phyloP scores from a whole-genome alignment of 1,140 invertebrate species.

The Drosophila kohkoa region DNA sequence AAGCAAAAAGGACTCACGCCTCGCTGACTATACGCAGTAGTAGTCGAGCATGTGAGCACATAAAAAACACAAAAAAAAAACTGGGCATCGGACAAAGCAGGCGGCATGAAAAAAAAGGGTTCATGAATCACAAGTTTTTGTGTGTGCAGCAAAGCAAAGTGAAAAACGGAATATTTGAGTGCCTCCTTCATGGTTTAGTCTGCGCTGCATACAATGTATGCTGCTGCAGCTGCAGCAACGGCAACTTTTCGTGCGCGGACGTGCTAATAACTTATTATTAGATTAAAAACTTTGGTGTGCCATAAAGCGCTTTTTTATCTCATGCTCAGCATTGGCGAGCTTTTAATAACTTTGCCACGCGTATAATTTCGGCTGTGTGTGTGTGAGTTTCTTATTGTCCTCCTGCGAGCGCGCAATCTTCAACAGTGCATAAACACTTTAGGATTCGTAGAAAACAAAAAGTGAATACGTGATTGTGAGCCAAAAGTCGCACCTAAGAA shows the following conservation, averaged over 20 bases:
- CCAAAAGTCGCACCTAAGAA: conserved; percentile 6
- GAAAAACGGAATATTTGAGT: not conserved
- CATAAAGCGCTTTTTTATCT: conserved; percentile 40
- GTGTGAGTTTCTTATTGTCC: conserved; percentile 25
- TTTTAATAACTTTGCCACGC: conserved; percentile 52
- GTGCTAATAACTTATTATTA: conserved; percentile 72
- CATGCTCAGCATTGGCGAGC: conserved; percentile 18
- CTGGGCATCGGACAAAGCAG: conserved; percentile 27
- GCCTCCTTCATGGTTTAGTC: not conserved
- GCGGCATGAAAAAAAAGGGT: conserved; percentile 49
- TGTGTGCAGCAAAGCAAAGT: not conserved
- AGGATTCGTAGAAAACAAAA: conserved; percentile 6
- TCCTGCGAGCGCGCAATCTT: not conserved
- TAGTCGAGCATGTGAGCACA: conserved; percentile 32
- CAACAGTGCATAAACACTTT: conserved; percentile 4
- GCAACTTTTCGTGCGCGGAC: not conserved
- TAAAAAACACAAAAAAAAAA: conserved; percentile 13
- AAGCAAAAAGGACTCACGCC: conserved; percentile 52
- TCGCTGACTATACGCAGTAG: conserved; percentile 40
- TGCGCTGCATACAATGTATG: conserved; percentile 19
- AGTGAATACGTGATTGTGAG: conserved; percentile 5
- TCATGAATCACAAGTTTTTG: conserved; percentile 75
- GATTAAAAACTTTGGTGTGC: conserved; percentile 63
- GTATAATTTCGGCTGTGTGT: conserved; percentile 12
- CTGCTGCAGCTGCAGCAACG: conserved; percentile 5